These are phyloP conservation scores for Polyommatus icarus DNA, from an alignment of 2,888 invertebrate genomes.

Conservation along the genomic window DNA sequence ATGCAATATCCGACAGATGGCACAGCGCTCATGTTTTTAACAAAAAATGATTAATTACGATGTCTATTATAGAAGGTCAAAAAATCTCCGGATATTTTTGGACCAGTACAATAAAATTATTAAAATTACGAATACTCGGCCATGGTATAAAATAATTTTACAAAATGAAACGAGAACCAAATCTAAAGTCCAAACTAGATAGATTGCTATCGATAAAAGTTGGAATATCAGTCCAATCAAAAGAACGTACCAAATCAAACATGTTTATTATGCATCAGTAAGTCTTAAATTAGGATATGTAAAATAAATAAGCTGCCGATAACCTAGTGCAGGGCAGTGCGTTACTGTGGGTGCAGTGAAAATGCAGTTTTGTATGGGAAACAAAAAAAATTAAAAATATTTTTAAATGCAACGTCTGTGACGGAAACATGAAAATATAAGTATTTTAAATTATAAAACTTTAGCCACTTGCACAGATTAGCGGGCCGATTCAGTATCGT, in stretches of 20 bases:
- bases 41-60: neutral
- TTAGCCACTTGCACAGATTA: neutral
- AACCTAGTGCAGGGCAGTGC: constrained; percentile 45
- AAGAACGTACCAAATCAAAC: constrained; percentile 44
- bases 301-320: constrained; percentile 49
- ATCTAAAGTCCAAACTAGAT: neutral
- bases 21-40: neutral
- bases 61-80: neutral
- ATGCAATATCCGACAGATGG: neutral
- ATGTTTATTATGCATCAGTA: constrained; percentile 63
- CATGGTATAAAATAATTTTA: too few species aligned
- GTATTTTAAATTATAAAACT: neutral
- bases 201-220: too few species aligned
- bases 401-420: neutral
- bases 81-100: too few species aligned
- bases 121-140: too few species aligned
- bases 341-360: constrained; percentile 41
- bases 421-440: neutral
- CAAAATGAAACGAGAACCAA: neutral
- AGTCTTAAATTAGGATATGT: constrained; percentile 44
- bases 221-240: constrained; percentile 30
- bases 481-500: too few species aligned
- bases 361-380: constrained; percentile 26
- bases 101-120: too few species aligned
- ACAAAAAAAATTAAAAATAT: neutral